A percentile compares a stretch with the other conserved stretches of the same genome.
Evolutionary conservation across 2,113 vertebrate genomes (phyloP).

Genomic region (Atlantisia rogersi): DNA sequence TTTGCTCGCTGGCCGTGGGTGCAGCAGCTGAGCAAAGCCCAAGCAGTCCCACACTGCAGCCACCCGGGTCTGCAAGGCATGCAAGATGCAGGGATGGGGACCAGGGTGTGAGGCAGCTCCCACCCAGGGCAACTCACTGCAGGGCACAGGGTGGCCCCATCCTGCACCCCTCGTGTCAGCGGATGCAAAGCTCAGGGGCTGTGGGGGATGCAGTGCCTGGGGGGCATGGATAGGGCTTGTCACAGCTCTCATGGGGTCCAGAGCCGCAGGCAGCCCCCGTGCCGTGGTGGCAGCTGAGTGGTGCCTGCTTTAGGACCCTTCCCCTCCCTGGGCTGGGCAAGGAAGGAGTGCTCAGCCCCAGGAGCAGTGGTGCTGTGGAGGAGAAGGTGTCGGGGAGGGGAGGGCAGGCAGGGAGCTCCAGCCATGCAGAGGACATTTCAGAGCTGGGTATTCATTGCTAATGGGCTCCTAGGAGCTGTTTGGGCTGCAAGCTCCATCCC

Average conservation of each 20-base stretch:
- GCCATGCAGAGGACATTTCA: background rate
- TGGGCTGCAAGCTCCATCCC: background rate
- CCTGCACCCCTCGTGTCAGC: background rate
- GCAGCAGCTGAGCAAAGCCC: background rate
- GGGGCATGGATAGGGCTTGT: fast-evolving
- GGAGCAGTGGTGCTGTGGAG: background rate
- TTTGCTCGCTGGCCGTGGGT: background rate
- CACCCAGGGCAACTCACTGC: background rate
- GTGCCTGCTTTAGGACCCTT: background rate
- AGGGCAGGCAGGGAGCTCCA: background rate
- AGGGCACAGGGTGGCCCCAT: background rate
- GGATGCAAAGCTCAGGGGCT: background rate
- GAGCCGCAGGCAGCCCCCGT: background rate
- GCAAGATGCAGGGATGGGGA: background rate
- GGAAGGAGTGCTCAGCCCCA: background rate
- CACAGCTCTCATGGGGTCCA: background rate
- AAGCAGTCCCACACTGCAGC: background rate
- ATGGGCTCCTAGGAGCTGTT: background rate
- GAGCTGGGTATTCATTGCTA: background rate
- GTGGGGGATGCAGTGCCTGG: background rate
- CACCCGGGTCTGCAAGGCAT: background rate
- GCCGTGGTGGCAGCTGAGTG: background rate
- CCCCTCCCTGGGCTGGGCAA: fast-evolving
- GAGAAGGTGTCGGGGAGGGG: background rate
- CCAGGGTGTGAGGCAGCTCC: fast-evolving